Base-by-base conservation (phyloP, 1,140 invertebrate species). In the Bathynomus jamesi region DNA sequence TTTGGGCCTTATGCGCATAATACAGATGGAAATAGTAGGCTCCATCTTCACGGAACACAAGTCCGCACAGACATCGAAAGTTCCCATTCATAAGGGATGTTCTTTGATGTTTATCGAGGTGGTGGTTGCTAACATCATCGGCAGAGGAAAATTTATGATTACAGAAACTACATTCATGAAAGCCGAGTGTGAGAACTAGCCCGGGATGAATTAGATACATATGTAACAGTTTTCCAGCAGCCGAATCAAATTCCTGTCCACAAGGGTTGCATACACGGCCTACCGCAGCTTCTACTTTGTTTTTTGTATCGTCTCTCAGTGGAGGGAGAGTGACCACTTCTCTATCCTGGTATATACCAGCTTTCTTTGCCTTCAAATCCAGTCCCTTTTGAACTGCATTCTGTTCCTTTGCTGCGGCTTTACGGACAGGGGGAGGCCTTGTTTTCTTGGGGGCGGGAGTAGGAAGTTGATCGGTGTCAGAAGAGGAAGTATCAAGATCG, bases 1-100 rank as follows among this genome's bases (percentile, higher is more conserved):
- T 61, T 30, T 76, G 75, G 25, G 75, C 75, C 61, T 76, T 76
- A 31, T 76, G 75, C 32, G 75, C 75, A 69, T 76, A 76, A 60
- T 76, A 76, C 4, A 76, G 67, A 67, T 76, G 75, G 30, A 76
- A 76, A 62, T 76, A 76, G 32, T 73, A 76, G 24, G 75, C 75
- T 28, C 75, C 75, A 63, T 76, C 75, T 63, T 76, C 75, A 46
- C 75, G 69, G 64, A 76, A 76, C 24, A 69, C 71, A n/a, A 76
- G 69, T n/a, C 75, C 75, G 71, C 75, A 76, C 29, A 76, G 60
- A 61, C 75, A 76, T 3, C 72, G 72, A 61, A 76, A 76, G 17
- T 70, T 73, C 29, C 75, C 75, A 69, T 76, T 65, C 25, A 69
- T 60, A 21, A 76, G 31, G 40, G 66, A 69, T 21, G 72, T 53